Evolutionary conservation across 1,140 invertebrate species (phyloP), one percentile per base, ranked within the genome.

Genomic region (Propsilocerus akamusi): DNA sequence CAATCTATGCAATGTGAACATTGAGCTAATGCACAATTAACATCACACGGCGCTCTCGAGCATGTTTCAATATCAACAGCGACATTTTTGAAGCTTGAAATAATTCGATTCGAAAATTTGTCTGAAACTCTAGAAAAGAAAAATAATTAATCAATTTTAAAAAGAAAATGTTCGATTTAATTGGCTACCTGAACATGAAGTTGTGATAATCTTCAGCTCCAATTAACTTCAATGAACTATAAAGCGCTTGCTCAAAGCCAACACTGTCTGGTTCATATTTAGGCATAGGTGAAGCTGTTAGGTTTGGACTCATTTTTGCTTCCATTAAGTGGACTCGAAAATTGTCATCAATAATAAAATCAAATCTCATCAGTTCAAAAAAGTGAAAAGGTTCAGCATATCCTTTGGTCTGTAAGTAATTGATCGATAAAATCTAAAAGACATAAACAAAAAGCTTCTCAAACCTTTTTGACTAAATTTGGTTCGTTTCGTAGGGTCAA

Each of bases 241-340:
- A 93, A 4, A 97, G 56, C 3, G 97, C 84, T 71, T 97, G 91
- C 58, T 97, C 86, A 56, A 97, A 97, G 0, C 97, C 63, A 8
- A 90, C 61, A 52, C 78, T 77, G 64, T 97, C 97, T 1, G 78
- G 81, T 34, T 81, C 77, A 65, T 86, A 97, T n/a, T n/a, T n/a
- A n/a, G n/a, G n/a, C n/a, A n/a, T n/a, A 68, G 97, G 92, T 0
- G 81, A 80, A 0, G 92, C 95, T 0, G 89, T 94, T 23, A 97
- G 71, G 71, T 98, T 97, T 0, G 94, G 94, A 25, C 91, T 95
- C 94, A 97, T 97, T 62, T 98, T 98, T 1, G 89, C 93, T 68
- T 97, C 94, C 78, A 97, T 83, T 3, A 95, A 68, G 58, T 79
- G 88, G 3, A 95, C 82, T 46, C 88, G 86, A 0, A 96, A 60